Evolutionary conservation across 2,113 vertebrate genomes (phyloP).

Genomic region (Gopherus flavomarginatus): DNA sequence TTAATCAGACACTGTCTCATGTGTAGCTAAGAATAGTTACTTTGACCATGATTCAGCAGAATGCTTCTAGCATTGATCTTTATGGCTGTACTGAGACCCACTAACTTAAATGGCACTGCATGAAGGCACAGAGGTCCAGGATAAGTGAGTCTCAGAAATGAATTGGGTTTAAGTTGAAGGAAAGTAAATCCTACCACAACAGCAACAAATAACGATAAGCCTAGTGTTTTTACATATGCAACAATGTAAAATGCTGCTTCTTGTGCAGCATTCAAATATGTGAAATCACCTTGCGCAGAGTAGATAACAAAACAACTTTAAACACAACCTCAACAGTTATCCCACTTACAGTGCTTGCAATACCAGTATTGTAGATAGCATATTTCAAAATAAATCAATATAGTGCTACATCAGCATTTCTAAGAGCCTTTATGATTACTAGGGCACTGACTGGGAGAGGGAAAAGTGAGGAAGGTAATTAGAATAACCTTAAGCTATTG

Average conservation of each 20-base stretch:
- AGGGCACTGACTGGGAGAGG: background rate
- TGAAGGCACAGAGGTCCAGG: background rate
- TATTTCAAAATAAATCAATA: conserved; percentile 6
- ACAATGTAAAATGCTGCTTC: background rate
- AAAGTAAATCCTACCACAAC: background rate
- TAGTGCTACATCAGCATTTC: conserved; percentile 15
- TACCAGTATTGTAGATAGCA: background rate
- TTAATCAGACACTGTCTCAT: background rate
- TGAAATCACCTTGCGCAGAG: background rate
- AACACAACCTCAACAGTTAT: background rate
- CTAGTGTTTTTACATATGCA: background rate
- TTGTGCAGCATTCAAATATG: background rate
- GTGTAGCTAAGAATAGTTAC: background rate
- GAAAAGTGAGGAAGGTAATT: conserved; percentile 26
- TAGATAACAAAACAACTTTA: background rate
- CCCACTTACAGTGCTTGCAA: background rate
- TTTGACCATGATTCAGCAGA: background rate
- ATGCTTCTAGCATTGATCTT: background rate
- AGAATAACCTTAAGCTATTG: background rate
- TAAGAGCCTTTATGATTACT: conserved; percentile 8
- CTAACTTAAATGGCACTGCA: background rate
- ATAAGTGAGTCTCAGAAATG: background rate
- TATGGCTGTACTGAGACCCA: background rate
- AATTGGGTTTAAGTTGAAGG: background rate
- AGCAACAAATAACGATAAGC: background rate